Evolutionary conservation across 2,113 vertebrate genomes (phyloP).

Genomic region (Monarcha castaneiventris): DNA sequence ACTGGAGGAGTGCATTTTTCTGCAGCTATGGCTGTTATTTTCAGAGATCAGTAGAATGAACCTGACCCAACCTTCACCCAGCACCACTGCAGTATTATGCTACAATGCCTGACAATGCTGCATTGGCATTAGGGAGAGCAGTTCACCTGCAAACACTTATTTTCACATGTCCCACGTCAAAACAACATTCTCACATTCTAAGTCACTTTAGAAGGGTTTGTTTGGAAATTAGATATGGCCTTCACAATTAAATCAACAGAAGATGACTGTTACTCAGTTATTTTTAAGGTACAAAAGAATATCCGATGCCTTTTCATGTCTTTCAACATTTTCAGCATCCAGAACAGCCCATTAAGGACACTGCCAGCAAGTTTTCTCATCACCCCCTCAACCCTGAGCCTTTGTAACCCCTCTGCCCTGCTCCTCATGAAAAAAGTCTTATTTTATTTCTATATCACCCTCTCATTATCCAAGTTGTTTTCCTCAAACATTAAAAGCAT

Average conservation of each 20-base stretch:
- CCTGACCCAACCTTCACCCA: background rate
- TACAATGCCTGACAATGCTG: background rate
- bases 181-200: background rate
- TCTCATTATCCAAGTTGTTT: background rate
- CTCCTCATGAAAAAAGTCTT: conserved; percentile 66
- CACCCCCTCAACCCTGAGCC: conserved; percentile 42
- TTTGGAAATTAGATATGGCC: conserved; percentile 16
- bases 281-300: background rate
- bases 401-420: conserved; percentile 73
- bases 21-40: background rate
- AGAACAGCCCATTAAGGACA: conserved; percentile 84
- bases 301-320: conserved; percentile 83
- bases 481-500: background rate
- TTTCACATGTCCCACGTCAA: background rate
- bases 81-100: background rate
- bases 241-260: conserved; percentile 37
- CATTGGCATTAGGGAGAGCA: background rate
- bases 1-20: background rate
- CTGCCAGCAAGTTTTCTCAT: background rate
- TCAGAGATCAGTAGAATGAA: background rate
- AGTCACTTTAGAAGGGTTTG: background rate
- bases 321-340: conserved; percentile 83
- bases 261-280: background rate
- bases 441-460: conserved; percentile 53
- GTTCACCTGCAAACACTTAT: background rate